Conservation (phyloP, 2,888 invertebrate genomes). For the Metellina segmentata region DNA sequence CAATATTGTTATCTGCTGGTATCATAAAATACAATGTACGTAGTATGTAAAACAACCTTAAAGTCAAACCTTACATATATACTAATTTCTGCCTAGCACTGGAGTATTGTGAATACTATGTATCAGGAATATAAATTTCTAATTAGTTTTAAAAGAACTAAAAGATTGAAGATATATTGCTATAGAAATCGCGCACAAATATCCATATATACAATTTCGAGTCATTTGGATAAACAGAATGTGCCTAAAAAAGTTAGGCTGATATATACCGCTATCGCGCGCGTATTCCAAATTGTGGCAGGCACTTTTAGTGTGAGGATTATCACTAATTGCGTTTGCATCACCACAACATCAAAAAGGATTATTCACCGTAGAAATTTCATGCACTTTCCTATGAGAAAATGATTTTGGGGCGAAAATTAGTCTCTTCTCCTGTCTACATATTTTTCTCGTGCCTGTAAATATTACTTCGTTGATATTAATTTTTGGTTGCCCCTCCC, state of each 20-base stretch:
- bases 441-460: conserved; percentile 29
- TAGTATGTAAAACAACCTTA: too few species aligned
- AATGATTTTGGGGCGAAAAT: conserved; percentile 57
- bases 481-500: conserved; percentile 70
- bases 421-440: conserved; percentile 30
- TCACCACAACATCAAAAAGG: conserved; percentile 60
- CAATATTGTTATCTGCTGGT: too few species aligned
- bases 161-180: too few species aligned
- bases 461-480: conserved; percentile 67
- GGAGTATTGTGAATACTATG: too few species aligned
- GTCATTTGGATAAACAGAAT: too few species aligned
- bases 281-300: not conserved
- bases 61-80: too few species aligned
- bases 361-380: conserved; percentile 50
- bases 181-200: too few species aligned
- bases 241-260: not conserved
- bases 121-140: too few species aligned
- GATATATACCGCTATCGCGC: conserved; percentile 1
- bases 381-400: conserved; percentile 44
- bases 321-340: conserved; percentile 67
- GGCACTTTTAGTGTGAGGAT: conserved; percentile 39
- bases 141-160: too few species aligned
- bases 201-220: too few species aligned
- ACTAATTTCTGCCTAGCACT: too few species aligned
- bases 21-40: too few species aligned